These are phyloP conservation scores for Machaerirhynchus nigripectus DNA, from an alignment of 2,113 vertebrate species.

Conservation along the genomic window DNA sequence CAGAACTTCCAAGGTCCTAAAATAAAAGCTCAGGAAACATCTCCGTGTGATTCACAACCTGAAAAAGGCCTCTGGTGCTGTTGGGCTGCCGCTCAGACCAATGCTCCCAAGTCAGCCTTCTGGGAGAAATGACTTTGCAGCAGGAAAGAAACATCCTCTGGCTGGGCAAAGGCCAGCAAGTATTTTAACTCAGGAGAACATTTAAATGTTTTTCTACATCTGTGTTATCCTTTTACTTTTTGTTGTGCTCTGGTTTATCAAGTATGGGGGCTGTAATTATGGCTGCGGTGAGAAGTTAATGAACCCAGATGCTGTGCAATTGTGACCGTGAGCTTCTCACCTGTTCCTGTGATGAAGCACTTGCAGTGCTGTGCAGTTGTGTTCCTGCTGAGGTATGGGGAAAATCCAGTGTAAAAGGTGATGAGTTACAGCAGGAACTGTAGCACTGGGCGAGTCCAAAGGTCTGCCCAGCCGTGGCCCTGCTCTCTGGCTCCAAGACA, in stretches of 20 bases:
- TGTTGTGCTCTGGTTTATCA: not conserved
- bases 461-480: not conserved
- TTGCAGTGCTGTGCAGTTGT: not conserved
- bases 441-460: not conserved
- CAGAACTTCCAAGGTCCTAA: not conserved
- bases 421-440: not conserved
- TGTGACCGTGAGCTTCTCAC: not conserved
- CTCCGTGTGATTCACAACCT: not conserved
- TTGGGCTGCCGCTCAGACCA: not conserved
- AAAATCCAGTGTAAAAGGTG: not conserved
- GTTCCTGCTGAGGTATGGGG: not conserved
- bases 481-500: not conserved
- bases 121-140: not conserved
- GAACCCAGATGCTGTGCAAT: not conserved
- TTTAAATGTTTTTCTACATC: not conserved
- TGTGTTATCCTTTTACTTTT: not conserved
- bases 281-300: not conserved
- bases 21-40: not conserved
- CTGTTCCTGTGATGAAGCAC: not conserved
- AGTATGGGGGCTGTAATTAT: not conserved
- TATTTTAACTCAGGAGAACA: not conserved
- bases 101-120: not conserved
- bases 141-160: not conserved
- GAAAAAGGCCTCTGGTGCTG: not conserved
- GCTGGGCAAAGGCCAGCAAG: not conserved